Evolutionary conservation across 2,113 vertebrate genomes (phyloP), one percentile per base, ranked within the genome.

Genomic region (Silurus meridionalis): DNA sequence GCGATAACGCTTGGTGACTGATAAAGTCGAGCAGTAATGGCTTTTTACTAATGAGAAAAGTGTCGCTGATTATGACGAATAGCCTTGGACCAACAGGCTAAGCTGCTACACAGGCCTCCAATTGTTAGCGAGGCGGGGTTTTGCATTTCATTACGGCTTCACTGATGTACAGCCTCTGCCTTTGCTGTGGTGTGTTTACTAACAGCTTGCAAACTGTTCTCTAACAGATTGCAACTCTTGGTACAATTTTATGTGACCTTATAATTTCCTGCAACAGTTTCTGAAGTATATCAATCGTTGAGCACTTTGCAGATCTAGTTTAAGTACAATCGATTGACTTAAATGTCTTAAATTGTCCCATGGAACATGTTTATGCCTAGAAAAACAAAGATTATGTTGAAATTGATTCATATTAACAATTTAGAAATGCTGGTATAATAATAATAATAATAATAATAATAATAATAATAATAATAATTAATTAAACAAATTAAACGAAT

Each of bases 21-120:
- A 96, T 96, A 96, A 96, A 95, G 94, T 96, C 95, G 93, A 96
- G 94, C 95, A 93, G 95, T 98, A 97, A 98, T 98, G 97, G 97
- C 95, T 96, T 97, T 97, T 95, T 94, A 94, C 96, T 98, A 97
- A 97, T 97, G 97, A 98, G 97, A 97, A 97, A 97, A 97, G 96
- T 96, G 92, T 90, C 85, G 93, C 96, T 98, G 97, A 98, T 97
- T 96, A 97, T 97, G 97, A 98, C 96, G 96, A 97, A 97, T 97
- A 93, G 94, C 95, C 90, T 90, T 94, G 95, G 97, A 97, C 95
- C 97, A 98, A 95, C 93, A 94, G 97, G 97, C 97, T 98, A 98
- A 98, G 97, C 96, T 96, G 97, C 92, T 95, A 98, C 97, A 98
- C 93, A 94, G 93, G 95, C 95, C 94, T 93, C 92, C 95, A 94